Evolutionary conservation across 2,888 invertebrate genomes (phyloP), one percentile per base, ranked within the genome.

Genomic region (Ectobius pallidus): DNA sequence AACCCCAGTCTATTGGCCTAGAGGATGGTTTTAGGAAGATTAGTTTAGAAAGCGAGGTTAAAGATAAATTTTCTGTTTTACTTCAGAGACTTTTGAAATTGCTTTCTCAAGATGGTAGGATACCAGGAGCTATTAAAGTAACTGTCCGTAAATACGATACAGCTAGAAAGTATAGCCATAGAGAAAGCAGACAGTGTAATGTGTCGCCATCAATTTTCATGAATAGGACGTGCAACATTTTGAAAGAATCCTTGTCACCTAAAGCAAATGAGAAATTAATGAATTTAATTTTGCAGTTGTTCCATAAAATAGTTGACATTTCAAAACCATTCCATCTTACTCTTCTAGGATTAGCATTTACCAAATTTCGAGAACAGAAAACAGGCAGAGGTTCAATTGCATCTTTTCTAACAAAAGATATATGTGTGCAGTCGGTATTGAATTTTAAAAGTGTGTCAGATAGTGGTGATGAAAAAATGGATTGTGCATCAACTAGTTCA

Each of bases 1-100:
- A 89, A 80, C 93, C 93, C 16, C 92, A 91, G 81, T 91, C 90
- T 75, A 92, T 94, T 79, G 92, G 93, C 22, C 83, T 94, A 74
- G 94, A 94, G 80, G 93, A 94, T 81, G 90, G 92, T 73, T 93
- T 92, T 81, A 89, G 88, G 78, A 88, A 89, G 72, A 90, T 93
- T 68, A 90, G 90, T 77, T 87, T 90, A 2, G 89, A 90, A 78
- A 89, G 87, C 72, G 93, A 93, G 80, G 91, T 93, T 2, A 90
- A 90, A 79, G 90, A 91, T 34, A 91, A 91, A 78, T 88, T 93
- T 77, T 85, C 87, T 74, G 87, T 90, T 77, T 82, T 94, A 30
- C 82, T 93, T 58, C 87, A 89, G 79, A 86, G 94, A 78, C 82
- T 94, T 72, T 85, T 93, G 75, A 87, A 91, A 72, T 85, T 93